Conservation (phyloP, 2,888 invertebrate genomes). For the Drosophila austrosaltans region DNA sequence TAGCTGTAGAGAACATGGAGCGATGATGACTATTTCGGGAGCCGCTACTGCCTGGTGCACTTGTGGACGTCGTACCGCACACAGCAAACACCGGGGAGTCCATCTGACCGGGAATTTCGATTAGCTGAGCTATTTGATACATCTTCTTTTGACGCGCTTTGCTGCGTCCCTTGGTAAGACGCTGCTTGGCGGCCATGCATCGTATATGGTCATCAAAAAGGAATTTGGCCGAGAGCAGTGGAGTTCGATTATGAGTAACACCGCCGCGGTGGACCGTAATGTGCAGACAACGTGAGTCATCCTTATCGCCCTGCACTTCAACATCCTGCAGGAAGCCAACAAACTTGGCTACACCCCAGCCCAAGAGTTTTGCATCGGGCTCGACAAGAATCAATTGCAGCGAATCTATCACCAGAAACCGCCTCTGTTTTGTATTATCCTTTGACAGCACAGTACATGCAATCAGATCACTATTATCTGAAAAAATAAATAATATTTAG, state of each 20-base stretch:
- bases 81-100: slow-evolving; percentile 81
- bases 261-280: slow-evolving; percentile 94
- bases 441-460: slow-evolving; percentile 97
- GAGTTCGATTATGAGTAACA: slow-evolving; percentile 88
- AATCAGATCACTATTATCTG: slow-evolving; percentile 98
- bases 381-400: slow-evolving; percentile 98
- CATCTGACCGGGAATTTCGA: slow-evolving; percentile 89
- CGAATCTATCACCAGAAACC: slow-evolving; percentile 98
- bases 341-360: slow-evolving; percentile 99
- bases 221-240: slow-evolving; percentile 95
- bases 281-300: slow-evolving; percentile 97
- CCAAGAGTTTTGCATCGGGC: slow-evolving; percentile 96
- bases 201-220: slow-evolving; percentile 99
- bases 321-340: slow-evolving; percentile 98
- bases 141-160: slow-evolving; percentile 98
- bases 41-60: slow-evolving; percentile 68
- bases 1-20: slow-evolving; percentile 84
- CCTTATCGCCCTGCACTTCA: slow-evolving; percentile 97
- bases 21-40: slow-evolving; percentile 83
- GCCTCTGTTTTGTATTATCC: slow-evolving; percentile 93
- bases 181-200: slow-evolving; percentile 99
- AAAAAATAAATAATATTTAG: slow-evolving; percentile 60
- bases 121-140: slow-evolving; percentile 95
- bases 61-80: slow-evolving; percentile 55
- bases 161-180: slow-evolving; percentile 92